Percentiles rank a stretch among this genome's conserved stretches.
phyloP scores from a whole-genome alignment of 2,113 vertebrate species.

The Leucopternis melanops region DNA sequence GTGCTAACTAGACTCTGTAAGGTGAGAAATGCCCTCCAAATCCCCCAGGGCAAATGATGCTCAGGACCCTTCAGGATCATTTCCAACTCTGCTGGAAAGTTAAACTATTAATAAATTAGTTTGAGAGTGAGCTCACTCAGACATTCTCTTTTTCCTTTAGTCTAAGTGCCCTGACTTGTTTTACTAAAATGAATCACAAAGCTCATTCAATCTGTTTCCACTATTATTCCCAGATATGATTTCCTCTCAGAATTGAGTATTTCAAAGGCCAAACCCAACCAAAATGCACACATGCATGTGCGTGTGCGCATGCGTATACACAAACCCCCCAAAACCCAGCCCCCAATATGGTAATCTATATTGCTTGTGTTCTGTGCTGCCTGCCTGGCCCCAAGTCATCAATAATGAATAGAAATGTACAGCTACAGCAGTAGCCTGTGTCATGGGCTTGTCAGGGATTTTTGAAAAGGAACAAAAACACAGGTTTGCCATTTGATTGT shows the following conservation, averaged over 20 bases:
- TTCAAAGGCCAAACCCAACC: not conserved
- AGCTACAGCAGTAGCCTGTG: conserved; percentile 77
- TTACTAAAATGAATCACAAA: not conserved
- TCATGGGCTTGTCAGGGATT: conserved; percentile 79
- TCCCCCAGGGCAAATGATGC: not conserved
- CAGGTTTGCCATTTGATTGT: conserved; percentile 79
- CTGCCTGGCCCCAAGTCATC: conserved; percentile 86
- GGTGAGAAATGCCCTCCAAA: not conserved
- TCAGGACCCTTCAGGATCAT: not conserved
- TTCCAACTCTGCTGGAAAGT: not conserved
- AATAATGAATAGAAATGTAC: conserved; percentile 96
- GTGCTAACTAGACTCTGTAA: not conserved
- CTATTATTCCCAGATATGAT: not conserved
- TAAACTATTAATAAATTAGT: not conserved
- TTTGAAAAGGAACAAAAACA: conserved; percentile 80
- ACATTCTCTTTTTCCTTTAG: not conserved
- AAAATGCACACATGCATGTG: not conserved
- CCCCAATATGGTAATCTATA: conserved; percentile 79
- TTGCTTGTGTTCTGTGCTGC: conserved; percentile 85
- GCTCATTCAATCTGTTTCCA: not conserved
- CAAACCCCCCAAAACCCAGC: conserved; percentile 7
- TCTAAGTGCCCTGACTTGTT: not conserved
- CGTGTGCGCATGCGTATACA: not conserved
- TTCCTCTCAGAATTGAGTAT: not conserved
- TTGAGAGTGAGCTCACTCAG: not conserved